Base-by-base conservation (phyloP, 2,797 vertebrate species). In the Botia kubotai region DNA sequence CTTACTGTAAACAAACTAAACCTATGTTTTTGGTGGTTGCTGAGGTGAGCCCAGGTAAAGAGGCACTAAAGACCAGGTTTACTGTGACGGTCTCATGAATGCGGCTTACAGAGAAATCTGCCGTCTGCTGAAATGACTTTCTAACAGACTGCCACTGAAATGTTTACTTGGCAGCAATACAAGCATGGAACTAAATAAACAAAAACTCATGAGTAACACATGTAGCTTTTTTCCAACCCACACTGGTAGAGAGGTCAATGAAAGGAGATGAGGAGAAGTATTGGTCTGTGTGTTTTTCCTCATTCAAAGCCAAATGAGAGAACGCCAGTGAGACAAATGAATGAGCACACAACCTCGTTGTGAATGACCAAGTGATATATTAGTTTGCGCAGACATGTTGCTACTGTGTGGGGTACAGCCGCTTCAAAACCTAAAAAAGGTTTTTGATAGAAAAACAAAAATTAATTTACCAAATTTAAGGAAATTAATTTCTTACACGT, bases 101-200 rank as follows among this genome's bases (percentile, higher is more conserved):
- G 65, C 11, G 7, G 71, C 72, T 71, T 19, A 52, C 23, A 72
- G 63, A 73, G 58, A 73, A 60, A 79, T 43, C 21, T 43, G 52
- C 77, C 80, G 58, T 87, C 79, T 86, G 72, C 87, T 82, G 72
- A 74, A 80, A 29, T 77, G 58, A 84, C 75, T 83, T 85, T 77
- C 55, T 80, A 78, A 74, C 82, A 57, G 71, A 78, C 85, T 86
- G 75, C 83, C 83, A 83, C 33, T 73, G 80, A 85, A 91, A 53
- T 90, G 87, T 92, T 91, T 91, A 88, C 85, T 86, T 83, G 83
- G 89, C 83, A 68, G 83, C 84, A 87, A 89, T 85, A 85, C 86
- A 88, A 87, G 86, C 88, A 91, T 89, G 86, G 82, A 90, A 90
- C 86, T 89, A 92, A 92, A 93, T 88, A 94, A 94, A 93, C 89